These are phyloP conservation scores for Mallateleia sp. DNA, from an alignment of 2,888 invertebrate species.

Conservation along the genomic window DNA sequence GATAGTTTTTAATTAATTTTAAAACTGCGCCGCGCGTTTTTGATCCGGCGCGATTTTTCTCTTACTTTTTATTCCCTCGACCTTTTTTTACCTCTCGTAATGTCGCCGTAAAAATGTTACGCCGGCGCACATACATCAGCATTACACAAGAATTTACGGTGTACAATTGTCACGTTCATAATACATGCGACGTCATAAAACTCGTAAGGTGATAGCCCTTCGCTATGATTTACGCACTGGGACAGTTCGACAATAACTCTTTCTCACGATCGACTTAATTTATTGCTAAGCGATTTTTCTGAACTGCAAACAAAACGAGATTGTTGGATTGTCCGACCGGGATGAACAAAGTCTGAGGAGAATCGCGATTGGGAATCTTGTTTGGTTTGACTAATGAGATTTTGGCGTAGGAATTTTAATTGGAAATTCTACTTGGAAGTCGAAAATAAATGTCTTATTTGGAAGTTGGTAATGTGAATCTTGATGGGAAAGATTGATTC, in stretches of 20 bases:
- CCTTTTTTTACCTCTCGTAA: conserved; percentile 43
- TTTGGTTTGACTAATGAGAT: neutral
- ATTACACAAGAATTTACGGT: conserved; percentile 74
- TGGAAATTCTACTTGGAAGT: neutral
- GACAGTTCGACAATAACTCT: conserved; percentile 71
- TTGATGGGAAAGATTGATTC: neutral
- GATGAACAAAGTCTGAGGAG: neutral
- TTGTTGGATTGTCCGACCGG: neutral
- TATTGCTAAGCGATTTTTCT: conserved; percentile 53
- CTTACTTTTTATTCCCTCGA: neutral
- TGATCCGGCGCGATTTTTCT: neutral
- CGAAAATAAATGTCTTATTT: neutral
- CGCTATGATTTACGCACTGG: conserved; percentile 74
- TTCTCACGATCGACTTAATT: conserved; percentile 62
- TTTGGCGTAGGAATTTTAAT: neutral
- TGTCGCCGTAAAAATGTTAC: conserved; percentile 63
- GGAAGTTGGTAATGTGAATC: neutral
- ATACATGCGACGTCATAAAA: conserved; percentile 75
- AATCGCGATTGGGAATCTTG: neutral
- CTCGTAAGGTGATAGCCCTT: conserved; percentile 71
- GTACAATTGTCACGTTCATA: conserved; percentile 75
- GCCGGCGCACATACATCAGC: conserved; percentile 65
- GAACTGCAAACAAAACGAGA: conserved; percentile 25
- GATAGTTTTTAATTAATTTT: conserved; percentile 19
- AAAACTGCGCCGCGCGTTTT: neutral